These are phyloP conservation scores for Encarsia formosa DNA, from an alignment of 2,888 invertebrate genomes.

Conservation along the genomic window DNA sequence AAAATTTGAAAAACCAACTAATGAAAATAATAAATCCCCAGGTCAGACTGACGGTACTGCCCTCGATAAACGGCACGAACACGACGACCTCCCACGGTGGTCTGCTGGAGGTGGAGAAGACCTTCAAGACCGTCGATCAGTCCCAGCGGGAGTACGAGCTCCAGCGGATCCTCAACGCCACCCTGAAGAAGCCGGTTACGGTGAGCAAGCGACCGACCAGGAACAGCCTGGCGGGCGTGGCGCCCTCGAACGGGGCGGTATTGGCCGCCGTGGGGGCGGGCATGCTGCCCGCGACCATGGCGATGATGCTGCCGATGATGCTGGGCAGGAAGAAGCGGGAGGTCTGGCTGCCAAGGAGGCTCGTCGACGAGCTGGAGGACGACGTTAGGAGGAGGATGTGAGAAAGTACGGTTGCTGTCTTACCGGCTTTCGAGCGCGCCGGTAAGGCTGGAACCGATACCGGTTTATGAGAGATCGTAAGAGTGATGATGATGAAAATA, in stretches of 20 bases:
- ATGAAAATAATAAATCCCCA: slow-evolving; percentile 25
- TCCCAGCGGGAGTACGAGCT: slow-evolving; percentile 51
- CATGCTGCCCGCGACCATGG: slow-evolving; percentile 77
- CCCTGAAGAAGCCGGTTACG: background rate
- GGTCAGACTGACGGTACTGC: slow-evolving; percentile 69
- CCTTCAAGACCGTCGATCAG: slow-evolving; percentile 68
- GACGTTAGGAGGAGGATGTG: too few relatives aligned
- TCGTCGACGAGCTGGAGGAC: too few relatives aligned
- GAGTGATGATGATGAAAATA: too few relatives aligned
- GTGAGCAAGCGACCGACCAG: slow-evolving; percentile 32
- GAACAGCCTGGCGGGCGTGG: slow-evolving; percentile 43
- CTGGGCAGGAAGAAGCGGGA: slow-evolving; percentile 56
- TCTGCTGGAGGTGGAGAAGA: slow-evolving; percentile 69
- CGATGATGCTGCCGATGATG: slow-evolving; percentile 75
- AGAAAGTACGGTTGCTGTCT: too few relatives aligned
- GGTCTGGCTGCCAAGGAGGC: too few relatives aligned
- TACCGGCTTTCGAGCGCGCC: too few relatives aligned
- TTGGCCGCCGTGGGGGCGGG: slow-evolving; percentile 73
- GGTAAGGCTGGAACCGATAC: too few relatives aligned
- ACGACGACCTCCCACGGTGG: slow-evolving; percentile 68
- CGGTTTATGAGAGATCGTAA: too few relatives aligned
- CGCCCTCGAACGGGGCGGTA: slow-evolving; percentile 60
- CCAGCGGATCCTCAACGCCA: slow-evolving; percentile 13
- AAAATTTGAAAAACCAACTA: background rate
- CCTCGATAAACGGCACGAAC: slow-evolving; percentile 60